These are phyloP conservation scores for Andrena chrysosceles DNA, from an alignment of 2,888 invertebrate species.

Conservation along the genomic window DNA sequence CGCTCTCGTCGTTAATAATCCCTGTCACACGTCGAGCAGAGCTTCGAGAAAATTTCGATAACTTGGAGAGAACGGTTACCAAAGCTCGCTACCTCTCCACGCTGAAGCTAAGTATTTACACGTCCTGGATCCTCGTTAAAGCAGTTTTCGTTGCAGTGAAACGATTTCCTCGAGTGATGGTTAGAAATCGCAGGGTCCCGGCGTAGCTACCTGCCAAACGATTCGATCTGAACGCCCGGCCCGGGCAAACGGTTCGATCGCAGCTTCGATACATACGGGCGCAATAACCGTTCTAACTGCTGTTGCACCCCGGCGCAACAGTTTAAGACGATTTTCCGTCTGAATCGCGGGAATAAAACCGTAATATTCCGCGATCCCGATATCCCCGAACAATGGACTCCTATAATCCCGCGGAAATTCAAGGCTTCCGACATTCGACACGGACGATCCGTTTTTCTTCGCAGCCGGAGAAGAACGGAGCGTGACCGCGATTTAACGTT, in stretches of 20 bases:
- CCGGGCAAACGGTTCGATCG: conserved; percentile 25
- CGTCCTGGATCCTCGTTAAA: neutral
- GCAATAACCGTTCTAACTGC: conserved; percentile 18
- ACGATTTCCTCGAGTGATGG: conserved; percentile 1
- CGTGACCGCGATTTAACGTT: conserved; percentile 63
- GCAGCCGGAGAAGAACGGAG: conserved; percentile 26
- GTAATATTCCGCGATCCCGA: conserved; percentile 26
- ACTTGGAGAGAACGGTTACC: conserved; percentile 18
- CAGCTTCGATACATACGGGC: conserved; percentile 29
- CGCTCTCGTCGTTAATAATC: conserved; percentile 60
- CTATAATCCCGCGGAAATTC: conserved; percentile 52
- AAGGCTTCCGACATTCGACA: conserved; percentile 52
- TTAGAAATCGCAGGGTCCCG: conserved; percentile 9
- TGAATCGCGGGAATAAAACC: conserved; percentile 28
- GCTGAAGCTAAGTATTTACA: conserved; percentile 3
- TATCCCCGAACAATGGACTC: conserved; percentile 39
- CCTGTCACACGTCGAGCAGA: conserved; percentile 15
- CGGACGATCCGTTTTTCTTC: conserved; percentile 60
- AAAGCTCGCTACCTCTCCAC: neutral
- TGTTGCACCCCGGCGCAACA: conserved; percentile 19
- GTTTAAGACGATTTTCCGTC: conserved; percentile 31
- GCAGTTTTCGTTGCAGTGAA: neutral
- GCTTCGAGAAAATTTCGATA: conserved; percentile 54
- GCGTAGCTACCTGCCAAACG: conserved; percentile 1
- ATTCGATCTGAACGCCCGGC: conserved; percentile 23